phyloP scores from a whole-genome alignment of 2,888 invertebrate species.

The Tromatobia lineatoria region DNA sequence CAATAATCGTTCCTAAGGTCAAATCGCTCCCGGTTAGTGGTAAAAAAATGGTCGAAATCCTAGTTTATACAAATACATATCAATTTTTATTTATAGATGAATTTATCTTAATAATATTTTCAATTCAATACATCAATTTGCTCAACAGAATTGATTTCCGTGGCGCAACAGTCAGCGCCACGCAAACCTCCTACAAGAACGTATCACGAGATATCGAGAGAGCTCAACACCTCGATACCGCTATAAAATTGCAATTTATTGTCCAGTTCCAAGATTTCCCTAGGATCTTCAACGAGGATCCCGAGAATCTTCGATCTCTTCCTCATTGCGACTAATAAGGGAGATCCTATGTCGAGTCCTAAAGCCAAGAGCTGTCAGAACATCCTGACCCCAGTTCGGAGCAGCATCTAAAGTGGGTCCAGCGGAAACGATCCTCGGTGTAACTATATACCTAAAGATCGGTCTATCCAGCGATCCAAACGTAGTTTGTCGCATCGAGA shows the following conservation, averaged over 20 bases:
- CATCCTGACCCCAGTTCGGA: background rate
- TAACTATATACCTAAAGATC: constrained; percentile 1
- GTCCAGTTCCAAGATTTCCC: constrained; percentile 27
- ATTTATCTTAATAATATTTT: too few species aligned
- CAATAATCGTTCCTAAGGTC: too few species aligned
- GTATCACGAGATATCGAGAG: background rate
- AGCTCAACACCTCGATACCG: background rate
- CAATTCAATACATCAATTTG: background rate
- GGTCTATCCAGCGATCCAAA: background rate
- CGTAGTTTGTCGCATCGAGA: constrained; percentile 25
- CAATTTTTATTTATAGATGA: too few species aligned
- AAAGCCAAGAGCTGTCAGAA: background rate
- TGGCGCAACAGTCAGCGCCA: background rate
- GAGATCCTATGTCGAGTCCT: background rate
- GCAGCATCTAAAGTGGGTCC: background rate
- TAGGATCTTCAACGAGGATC: constrained; percentile 33
- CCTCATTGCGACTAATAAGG: constrained; percentile 32
- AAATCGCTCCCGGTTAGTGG: too few species aligned
- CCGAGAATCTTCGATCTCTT: constrained; percentile 29
- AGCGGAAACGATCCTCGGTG: constrained; percentile 24
- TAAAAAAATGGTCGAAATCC: too few species aligned
- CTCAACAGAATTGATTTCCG: background rate
- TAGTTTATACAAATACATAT: too few species aligned
- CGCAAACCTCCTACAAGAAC: background rate
- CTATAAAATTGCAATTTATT: constrained; percentile 51